These are phyloP conservation scores for Lutjanus erythropterus DNA, from an alignment of 2,113 vertebrate genomes.

Conservation along the genomic window DNA sequence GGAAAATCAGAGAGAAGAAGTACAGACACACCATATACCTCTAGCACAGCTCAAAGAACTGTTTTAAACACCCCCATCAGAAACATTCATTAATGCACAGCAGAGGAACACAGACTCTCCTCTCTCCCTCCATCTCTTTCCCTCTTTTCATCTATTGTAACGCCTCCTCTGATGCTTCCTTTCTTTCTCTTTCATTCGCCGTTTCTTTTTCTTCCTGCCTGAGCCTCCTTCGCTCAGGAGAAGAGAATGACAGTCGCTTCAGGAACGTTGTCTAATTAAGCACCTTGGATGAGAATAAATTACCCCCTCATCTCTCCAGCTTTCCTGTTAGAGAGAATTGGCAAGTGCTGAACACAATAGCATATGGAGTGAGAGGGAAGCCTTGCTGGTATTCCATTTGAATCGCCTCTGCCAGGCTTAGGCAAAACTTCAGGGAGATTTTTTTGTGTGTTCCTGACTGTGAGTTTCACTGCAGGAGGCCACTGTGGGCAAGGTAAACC, in stretches of 20 bases:
- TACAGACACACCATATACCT: neutral
- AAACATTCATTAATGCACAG: constrained; percentile 35
- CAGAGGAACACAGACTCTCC: constrained; percentile 11
- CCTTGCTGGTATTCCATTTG: constrained; percentile 43
- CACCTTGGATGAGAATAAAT: constrained; percentile 60
- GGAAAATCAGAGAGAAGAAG: constrained; percentile 7
- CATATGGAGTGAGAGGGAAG: constrained; percentile 50
- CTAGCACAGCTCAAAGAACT: neutral
- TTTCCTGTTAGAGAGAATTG: constrained; percentile 41
- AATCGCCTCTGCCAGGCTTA: constrained; percentile 35
- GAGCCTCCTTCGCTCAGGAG: constrained; percentile 13
- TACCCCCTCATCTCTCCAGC: constrained; percentile 28
- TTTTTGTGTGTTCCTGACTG: neutral
- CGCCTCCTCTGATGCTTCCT: constrained; percentile 19
- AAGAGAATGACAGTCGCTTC: constrained; percentile 56
- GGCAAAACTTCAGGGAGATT: constrained; percentile 40
- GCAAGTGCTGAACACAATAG: constrained; percentile 35
- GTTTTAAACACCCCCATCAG: constrained; percentile 19
- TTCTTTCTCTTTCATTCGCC: constrained; percentile 4
- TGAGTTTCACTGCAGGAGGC: neutral
- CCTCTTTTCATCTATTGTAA: constrained; percentile 31
- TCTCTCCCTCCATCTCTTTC: constrained; percentile 1
- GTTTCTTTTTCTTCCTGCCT: neutral
- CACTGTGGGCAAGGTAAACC: neutral
- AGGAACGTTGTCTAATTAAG: constrained; percentile 62